Evolutionary conservation across 2,888 invertebrate species (phyloP).

Genomic region (Julus scandinavius): DNA sequence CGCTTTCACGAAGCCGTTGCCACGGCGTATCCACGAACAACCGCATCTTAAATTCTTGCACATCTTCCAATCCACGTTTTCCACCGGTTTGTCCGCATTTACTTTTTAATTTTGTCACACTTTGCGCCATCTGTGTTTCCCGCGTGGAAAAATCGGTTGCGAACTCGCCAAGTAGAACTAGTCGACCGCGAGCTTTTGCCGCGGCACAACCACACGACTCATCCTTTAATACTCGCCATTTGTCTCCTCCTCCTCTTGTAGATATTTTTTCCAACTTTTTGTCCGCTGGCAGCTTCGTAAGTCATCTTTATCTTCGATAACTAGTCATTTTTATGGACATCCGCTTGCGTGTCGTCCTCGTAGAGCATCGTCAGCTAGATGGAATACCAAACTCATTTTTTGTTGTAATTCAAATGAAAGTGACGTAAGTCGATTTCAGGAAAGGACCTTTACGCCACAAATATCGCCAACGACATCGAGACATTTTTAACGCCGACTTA

Average conservation of each 20-base stretch:
- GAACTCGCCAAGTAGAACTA: neutral
- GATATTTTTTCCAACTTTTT: neutral
- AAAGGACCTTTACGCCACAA: too few relatives aligned
- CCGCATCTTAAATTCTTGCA: neutral
- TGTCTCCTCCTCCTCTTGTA: neutral
- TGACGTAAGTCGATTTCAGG: too few relatives aligned
- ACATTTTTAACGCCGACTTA: too few relatives aligned
- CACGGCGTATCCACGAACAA: too few relatives aligned
- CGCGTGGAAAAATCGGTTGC: neutral
- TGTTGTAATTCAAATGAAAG: too few relatives aligned
- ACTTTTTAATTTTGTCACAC: neutral
- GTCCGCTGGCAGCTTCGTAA: neutral
- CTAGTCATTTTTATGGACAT: neutral
- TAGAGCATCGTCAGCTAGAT: neutral
- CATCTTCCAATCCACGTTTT: too few relatives aligned
- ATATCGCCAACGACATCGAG: too few relatives aligned
- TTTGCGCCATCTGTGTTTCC: neutral
- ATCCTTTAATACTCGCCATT: neutral
- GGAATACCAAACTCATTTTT: neutral
- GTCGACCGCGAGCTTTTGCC: neutral
- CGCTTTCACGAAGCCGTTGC: too few relatives aligned
- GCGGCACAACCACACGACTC: neutral
- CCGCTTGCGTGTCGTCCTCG: neutral
- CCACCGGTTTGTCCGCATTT: neutral
- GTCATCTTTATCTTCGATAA: neutral